phyloP scores from a whole-genome alignment of 23 tunicate genomes.

The Botrylloides violaceus region DNA sequence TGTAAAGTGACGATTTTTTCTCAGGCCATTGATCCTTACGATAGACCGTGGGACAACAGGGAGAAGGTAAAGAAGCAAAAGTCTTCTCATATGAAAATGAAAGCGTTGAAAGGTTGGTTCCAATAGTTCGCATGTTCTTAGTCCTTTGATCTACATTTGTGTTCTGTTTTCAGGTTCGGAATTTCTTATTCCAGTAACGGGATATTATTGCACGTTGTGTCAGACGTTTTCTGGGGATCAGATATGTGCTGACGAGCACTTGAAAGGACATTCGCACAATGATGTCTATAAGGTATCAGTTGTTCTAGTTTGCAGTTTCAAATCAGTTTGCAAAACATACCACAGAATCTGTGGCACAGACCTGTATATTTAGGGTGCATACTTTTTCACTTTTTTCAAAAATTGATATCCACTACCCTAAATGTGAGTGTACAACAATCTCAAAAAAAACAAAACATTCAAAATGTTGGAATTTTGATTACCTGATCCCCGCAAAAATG shows the following conservation, averaged over 20 bases:
- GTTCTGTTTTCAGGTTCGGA: constrained; percentile 42
- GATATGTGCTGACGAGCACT: constrained; percentile 52
- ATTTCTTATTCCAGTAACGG: constrained; percentile 45
- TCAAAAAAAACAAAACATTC: too few relatives aligned
- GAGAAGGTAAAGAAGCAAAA: constrained; percentile 24
- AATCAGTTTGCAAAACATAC: too few relatives aligned
- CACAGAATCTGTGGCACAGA: too few relatives aligned
- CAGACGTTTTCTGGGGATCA: constrained; percentile 39
- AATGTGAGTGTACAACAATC: too few relatives aligned
- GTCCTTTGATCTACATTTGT: too few relatives aligned
- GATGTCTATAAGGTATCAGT: constrained; percentile 51
- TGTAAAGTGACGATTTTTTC: neutral
- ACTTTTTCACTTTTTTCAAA: too few relatives aligned
- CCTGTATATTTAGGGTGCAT: too few relatives aligned
- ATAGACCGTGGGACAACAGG: constrained; percentile 49
- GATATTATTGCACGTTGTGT: constrained; percentile 63
- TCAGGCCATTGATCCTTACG: constrained; percentile 39
- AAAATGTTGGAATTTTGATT: too few relatives aligned
- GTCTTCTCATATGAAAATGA: neutral
- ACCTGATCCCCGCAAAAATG: too few relatives aligned
- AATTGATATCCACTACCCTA: too few relatives aligned
- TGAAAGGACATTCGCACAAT: constrained; percentile 36
- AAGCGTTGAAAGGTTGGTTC: constrained; percentile 52
- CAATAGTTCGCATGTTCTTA: too few relatives aligned
- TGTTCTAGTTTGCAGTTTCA: too few relatives aligned